Conservation (phyloP, 2,797 vertebrate species). For the Xenentodon cancila region DNA sequence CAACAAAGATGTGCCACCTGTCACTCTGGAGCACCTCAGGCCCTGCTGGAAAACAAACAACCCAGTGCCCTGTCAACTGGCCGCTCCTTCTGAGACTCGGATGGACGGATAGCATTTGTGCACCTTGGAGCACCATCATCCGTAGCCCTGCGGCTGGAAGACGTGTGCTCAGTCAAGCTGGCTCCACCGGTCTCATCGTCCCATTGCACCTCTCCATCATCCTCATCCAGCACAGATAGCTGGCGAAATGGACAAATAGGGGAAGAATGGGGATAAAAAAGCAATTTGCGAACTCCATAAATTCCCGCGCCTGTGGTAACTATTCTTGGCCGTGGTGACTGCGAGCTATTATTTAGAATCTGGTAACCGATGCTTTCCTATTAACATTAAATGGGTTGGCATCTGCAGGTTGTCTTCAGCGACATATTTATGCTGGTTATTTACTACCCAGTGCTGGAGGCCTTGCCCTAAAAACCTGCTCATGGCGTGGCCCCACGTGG, state of each 20-base stretch:
- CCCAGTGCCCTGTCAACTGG: constrained; percentile 51
- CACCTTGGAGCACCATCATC: constrained; percentile 57
- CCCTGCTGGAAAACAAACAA: constrained; percentile 61
- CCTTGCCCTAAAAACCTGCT: constrained; percentile 43
- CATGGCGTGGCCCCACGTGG: constrained; percentile 36
- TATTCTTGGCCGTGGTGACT: constrained; percentile 64
- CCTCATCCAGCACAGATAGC: constrained; percentile 39
- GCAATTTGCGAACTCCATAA: constrained; percentile 81
- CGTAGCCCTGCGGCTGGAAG: constrained; percentile 48
- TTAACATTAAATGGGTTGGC: constrained; percentile 77
- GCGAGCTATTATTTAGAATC: constrained; percentile 80
- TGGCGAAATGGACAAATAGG: constrained; percentile 60
- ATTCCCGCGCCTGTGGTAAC: constrained; percentile 64
- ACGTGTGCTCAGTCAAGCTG: constrained; percentile 65
- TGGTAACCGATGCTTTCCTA: constrained; percentile 79
- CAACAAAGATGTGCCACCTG: constrained; percentile 35
- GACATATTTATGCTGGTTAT: constrained; percentile 80
- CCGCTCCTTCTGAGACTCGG: constrained; percentile 52
- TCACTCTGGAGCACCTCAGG: constrained; percentile 41
- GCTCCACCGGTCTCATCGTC: constrained; percentile 50
- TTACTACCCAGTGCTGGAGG: constrained; percentile 64
- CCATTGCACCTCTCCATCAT: constrained; percentile 64
- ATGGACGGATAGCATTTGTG: constrained; percentile 53
- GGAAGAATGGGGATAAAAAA: constrained; percentile 74
- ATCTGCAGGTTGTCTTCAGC: constrained; percentile 71